Evolutionary conservation across 1,140 invertebrate species (phyloP), one percentile per base, ranked within the genome.

Genomic region (Alviniconcha marisindica): DNA sequence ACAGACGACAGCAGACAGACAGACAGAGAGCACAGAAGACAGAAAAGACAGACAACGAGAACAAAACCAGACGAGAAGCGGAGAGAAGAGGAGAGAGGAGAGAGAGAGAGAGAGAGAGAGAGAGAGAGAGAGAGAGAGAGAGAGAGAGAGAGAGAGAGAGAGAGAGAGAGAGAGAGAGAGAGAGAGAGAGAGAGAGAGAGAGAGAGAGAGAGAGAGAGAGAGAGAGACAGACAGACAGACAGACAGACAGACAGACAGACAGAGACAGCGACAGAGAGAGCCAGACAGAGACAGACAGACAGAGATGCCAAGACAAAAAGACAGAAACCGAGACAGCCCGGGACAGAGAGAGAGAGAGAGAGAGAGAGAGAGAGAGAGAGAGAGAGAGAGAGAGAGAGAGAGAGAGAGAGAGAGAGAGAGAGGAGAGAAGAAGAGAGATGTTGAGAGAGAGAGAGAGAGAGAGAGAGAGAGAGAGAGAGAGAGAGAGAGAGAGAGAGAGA

Each of bases 121-220:
- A n/a, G n/a, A n/a, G n/a, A n/a, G n/a, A n/a, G n/a, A n/a, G n/a
- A n/a, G n/a, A n/a, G n/a, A n/a, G n/a, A n/a, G n/a, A n/a, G n/a
- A n/a, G 54, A 56, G 21, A 21, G 54, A 60, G 21, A 5, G 54
- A 60, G 54, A 60, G 54, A 60, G 54, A 60, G 54, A 5, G 4
- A 60, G 4, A 60, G 4, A 60, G 4, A 60, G 4, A 24, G 4
- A 24, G 4, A 24, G 4, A 24, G 4, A 60, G 4, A 24, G 4
- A 60, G 54, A 60, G 54, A 60, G 54, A 60, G 54, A 60, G 54
- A 60, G 14, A 60, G 54, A 60, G 54, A 60, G 54, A 60, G n/a
- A 60, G 56, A 60, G 56, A 60, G 56, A 60, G 56, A 60, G 56
- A 60, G 56, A 60, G 56, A 60, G 56, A 60, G 56, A 60, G 56